Conservation (phyloP, 2,797 vertebrate species). For the Diceros bicornis region DNA sequence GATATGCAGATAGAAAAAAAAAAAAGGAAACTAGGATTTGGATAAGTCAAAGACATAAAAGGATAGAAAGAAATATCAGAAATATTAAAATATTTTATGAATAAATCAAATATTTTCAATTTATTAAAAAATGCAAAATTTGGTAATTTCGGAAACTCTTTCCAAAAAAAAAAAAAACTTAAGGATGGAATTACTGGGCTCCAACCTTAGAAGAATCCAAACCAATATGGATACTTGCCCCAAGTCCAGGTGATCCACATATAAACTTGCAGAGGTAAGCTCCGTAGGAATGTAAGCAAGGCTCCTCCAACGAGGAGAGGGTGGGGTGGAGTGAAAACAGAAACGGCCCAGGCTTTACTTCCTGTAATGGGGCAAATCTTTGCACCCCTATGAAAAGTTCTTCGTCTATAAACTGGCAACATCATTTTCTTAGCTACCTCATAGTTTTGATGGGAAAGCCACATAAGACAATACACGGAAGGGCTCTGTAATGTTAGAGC, state of each 20-base stretch:
- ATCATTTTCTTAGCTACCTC: neutral
- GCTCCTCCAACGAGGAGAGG: rapidly evolving
- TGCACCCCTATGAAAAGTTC: neutral
- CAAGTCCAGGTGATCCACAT: neutral
- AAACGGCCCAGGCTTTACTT: neutral
- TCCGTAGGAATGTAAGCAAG: neutral
- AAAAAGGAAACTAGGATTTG: neutral
- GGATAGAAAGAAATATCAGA: neutral
- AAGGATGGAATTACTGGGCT: neutral
- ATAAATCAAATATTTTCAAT: conserved; percentile 20
- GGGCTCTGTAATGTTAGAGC: neutral
- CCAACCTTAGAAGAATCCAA: neutral
- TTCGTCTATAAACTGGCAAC: neutral
- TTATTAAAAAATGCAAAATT: neutral
- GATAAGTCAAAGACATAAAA: neutral
- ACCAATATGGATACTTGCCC: neutral
- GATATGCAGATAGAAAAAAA: neutral
- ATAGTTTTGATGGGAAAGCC: neutral
- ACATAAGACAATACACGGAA: neutral
- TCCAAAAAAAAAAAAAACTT: neutral
- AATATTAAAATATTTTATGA: conserved; percentile 20
- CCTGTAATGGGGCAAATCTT: neutral
- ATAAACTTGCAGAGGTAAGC: neutral
- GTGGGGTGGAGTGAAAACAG: neutral
- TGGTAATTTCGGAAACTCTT: neutral